phyloP scores from a whole-genome alignment of 1,140 invertebrate species.

The Danaus plexippus region DNA sequence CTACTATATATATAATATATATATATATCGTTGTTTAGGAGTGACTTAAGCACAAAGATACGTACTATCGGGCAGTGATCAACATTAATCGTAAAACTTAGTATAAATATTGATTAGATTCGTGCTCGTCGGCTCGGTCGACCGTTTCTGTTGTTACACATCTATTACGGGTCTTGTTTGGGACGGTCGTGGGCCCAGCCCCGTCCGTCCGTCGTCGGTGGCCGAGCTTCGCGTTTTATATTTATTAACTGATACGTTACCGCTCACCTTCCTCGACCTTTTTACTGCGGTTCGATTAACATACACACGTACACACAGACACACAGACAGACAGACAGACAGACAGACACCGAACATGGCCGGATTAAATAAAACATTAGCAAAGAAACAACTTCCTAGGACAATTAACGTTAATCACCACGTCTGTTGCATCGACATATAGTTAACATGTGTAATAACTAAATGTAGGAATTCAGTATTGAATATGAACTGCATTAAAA shows the following conservation, averaged over 20 bases:
- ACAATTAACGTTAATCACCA: too few species aligned
- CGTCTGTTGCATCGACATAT: too few species aligned
- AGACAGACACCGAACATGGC: too few species aligned
- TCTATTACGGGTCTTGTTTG: slow-evolving; percentile 64
- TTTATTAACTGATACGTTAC: slow-evolving; percentile 63
- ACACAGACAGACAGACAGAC: too few species aligned
- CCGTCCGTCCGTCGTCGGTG: slow-evolving; percentile 31
- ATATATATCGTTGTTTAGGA: slow-evolving; percentile 63
- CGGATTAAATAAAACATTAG: too few species aligned
- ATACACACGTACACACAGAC: too few species aligned
- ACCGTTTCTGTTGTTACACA: slow-evolving; percentile 57
- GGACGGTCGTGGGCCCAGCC: slow-evolving; percentile 42
- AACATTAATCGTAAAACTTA: slow-evolving; percentile 70
- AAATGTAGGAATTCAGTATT: background rate
- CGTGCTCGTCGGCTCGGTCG: slow-evolving; percentile 50
- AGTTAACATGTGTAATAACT: background rate
- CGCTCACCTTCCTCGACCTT: background rate
- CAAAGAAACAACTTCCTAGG: too few species aligned
- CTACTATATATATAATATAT: slow-evolving; percentile 40
- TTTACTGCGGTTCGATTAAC: too few species aligned
- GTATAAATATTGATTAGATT: slow-evolving; percentile 62
- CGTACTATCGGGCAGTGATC: slow-evolving; percentile 71
- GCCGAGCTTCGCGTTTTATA: slow-evolving; percentile 50
- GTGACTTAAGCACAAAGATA: slow-evolving; percentile 69
- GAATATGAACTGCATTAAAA: background rate